Base-by-base conservation (phyloP, 1,140 invertebrate species). In the Heliothis virescens region DNA sequence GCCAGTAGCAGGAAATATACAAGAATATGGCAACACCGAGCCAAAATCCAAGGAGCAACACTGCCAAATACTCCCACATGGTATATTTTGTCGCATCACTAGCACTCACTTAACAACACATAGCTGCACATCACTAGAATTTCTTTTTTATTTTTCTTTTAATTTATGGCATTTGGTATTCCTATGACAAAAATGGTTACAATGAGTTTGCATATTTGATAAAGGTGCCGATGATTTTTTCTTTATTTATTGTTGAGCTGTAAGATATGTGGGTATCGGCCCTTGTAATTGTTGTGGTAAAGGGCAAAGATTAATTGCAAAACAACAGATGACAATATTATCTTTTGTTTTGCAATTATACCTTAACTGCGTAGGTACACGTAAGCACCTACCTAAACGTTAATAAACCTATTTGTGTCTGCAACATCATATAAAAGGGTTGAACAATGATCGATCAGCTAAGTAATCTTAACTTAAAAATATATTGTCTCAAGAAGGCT, bases 1-100 rank as follows among this genome's bases (percentile, higher is more conserved):
- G 90, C 90, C 95, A 91, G 86, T 95, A 95, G 85, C 95, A 95
- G 78, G 92, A 95, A 15, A 92, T 85, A 83, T 95, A 96, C n/a
- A 96, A 86, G 85, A 95, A 94, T 73, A 93, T 92, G 82, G 95
- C 95, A 57, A 96, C 94, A 52, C 95, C 92, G 21, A 96, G 90
- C 95, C 95, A 96, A 74, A 95, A 94, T 47, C 95, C 95, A 59
- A 95, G 90, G 48, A 95, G 83, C 67, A 95, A 85, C 69, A 95
- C 94, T 9, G 93, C 85, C 18, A 92, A 87, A 83, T 92, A 95
- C 75, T 91, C 94, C 95, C 86, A 94, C 91, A 94, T 95, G 80
- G 75, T 84, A 53, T 16, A 16, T 12, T 65, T 47, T 78, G 52
- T 83, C 21, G 18, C 82, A 80, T 80, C 80, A 83, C 80, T 81